These are phyloP conservation scores for Damaliscus lunatus DNA, from an alignment of 2,113 vertebrate genomes.

Conservation along the genomic window DNA sequence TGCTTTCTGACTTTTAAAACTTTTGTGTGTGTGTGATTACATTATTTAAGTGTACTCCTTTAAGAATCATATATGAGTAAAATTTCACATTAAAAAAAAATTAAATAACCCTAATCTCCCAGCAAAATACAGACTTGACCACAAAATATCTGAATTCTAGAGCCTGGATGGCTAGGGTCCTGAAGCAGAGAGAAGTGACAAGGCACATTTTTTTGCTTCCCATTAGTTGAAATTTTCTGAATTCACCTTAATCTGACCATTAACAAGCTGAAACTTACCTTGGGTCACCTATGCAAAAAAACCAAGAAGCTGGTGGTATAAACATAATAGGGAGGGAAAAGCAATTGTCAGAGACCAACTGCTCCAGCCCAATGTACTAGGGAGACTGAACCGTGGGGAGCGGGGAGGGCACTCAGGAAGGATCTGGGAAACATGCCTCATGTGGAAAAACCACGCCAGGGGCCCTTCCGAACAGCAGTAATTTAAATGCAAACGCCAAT, in stretches of 20 bases:
- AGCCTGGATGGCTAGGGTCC: not conserved
- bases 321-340: not conserved
- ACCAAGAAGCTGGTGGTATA: not conserved
- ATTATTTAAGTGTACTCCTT: not conserved
- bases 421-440: not conserved
- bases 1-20: not conserved
- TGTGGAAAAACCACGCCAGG: rapidly evolving
- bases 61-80: not conserved
- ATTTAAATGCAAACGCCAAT: not conserved
- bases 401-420: not conserved
- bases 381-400: not conserved
- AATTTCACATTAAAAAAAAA: not conserved
- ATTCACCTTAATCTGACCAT: not conserved
- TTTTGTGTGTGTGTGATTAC: not conserved
- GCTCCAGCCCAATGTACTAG: rapidly evolving
- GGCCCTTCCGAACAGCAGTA: not conserved
- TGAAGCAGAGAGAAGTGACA: not conserved
- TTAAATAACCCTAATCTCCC: not conserved
- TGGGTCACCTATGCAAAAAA: not conserved
- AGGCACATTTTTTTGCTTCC: not conserved
- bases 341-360: not conserved
- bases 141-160: not conserved
- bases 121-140: not conserved
- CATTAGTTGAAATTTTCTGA: not conserved
- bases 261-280: not conserved